phyloP scores from a whole-genome alignment of 2,888 invertebrate species.

The Arrhopalites spinosus region DNA sequence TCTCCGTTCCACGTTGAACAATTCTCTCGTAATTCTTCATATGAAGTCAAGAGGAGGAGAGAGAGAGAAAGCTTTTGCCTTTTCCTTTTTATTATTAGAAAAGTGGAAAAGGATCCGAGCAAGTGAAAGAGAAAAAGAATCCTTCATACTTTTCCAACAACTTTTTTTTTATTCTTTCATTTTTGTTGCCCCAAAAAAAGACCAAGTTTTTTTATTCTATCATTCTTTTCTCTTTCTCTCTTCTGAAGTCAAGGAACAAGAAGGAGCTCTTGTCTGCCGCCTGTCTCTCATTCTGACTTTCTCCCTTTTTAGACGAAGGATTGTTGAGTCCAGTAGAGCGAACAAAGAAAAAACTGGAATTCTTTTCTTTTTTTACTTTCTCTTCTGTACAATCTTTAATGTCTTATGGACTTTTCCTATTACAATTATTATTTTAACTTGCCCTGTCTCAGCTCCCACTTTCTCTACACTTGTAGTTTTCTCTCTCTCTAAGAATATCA shows the following conservation, averaged over 20 bases:
- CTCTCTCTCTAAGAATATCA: neutral
- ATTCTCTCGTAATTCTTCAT: neutral
- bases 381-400: neutral
- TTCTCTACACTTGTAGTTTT: neutral
- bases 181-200: slow-evolving; percentile 1
- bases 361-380: no score
- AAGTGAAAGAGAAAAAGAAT: neutral
- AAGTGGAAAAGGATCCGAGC: neutral
- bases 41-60: neutral
- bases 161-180: neutral
- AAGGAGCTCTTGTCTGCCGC: neutral
- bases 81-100: neutral
- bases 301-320: neutral
- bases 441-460: no score
- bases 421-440: neutral
- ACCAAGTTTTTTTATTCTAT: no score
- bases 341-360: no score
- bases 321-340: no score
- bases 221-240: neutral
- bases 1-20: neutral
- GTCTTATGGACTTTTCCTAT: neutral
- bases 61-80: neutral
- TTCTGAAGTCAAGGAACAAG: neutral
- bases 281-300: neutral
- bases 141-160: neutral